Evolutionary conservation across 23 tunicate species (phyloP).

Genomic region (Styela plicata): DNA sequence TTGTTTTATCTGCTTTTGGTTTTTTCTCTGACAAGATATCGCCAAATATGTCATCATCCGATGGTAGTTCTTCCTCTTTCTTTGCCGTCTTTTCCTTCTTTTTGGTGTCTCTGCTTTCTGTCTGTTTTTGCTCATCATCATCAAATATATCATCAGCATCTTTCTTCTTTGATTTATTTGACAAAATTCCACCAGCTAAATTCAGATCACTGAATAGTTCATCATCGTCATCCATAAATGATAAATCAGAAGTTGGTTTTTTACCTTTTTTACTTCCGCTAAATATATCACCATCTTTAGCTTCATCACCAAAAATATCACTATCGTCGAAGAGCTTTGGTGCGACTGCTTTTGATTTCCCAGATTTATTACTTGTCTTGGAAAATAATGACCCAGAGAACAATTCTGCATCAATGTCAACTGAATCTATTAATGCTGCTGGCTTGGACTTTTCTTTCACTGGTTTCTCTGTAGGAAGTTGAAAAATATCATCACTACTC

Average conservation of each 20-base stretch:
- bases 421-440: slow-evolving; percentile 5
- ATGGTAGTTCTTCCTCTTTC: neutral
- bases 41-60: slow-evolving; percentile 28
- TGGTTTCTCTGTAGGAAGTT: neutral
- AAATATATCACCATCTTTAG: neutral
- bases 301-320: neutral
- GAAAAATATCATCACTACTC: neutral
- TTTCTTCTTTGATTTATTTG: neutral
- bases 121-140: neutral
- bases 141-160: neutral
- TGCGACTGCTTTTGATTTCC: neutral
- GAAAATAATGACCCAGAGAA: slow-evolving; percentile 27
- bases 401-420: slow-evolving; percentile 14
- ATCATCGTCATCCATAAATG: neutral
- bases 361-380: neutral
- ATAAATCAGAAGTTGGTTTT: neutral
- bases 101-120: neutral
- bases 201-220: neutral
- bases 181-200: neutral
- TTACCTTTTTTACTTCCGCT: neutral
- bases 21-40: neutral
- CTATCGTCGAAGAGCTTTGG: slow-evolving; percentile 23
- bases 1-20: neutral
- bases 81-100: neutral
- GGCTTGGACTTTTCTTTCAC: neutral